phyloP scores from a whole-genome alignment of 2,797 vertebrate genomes.

The Acrocephalus scirpaceus region DNA sequence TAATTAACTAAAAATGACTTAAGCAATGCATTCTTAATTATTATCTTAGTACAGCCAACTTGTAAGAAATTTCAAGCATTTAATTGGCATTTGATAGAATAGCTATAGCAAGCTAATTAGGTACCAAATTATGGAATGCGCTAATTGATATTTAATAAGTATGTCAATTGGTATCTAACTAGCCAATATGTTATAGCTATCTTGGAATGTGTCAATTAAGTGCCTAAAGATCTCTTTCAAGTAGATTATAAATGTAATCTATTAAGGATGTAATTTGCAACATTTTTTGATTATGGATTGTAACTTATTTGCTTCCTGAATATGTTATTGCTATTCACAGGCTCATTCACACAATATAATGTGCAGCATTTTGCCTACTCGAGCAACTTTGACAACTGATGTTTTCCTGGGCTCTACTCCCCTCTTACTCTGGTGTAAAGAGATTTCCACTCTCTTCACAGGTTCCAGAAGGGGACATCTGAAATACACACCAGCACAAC shows the following conservation, averaged over 20 bases:
- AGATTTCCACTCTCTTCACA: neutral
- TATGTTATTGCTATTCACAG: neutral
- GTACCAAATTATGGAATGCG: slow-evolving; percentile 78
- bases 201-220: slow-evolving; percentile 79
- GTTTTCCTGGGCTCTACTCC: neutral
- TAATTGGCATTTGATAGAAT: slow-evolving; percentile 84
- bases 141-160: slow-evolving; percentile 85
- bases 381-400: neutral
- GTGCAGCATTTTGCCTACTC: neutral
- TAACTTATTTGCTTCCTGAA: slow-evolving; percentile 60
- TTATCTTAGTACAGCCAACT: slow-evolving; percentile 72
- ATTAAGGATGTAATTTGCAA: slow-evolving; percentile 72
- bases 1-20: slow-evolving; percentile 77
- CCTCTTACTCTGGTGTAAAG: neutral
- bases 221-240: slow-evolving; percentile 74
- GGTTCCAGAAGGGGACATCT: no score
- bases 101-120: slow-evolving; percentile 81
- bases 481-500: neutral
- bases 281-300: slow-evolving; percentile 66
- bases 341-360: neutral
- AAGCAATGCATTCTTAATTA: slow-evolving; percentile 76
- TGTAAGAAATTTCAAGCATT: slow-evolving; percentile 79
- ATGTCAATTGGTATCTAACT: slow-evolving; percentile 80
- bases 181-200: slow-evolving; percentile 78
- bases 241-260: slow-evolving; percentile 74